Conservation (phyloP, 1,140 invertebrate species). For the Lucilia cuprina region DNA sequence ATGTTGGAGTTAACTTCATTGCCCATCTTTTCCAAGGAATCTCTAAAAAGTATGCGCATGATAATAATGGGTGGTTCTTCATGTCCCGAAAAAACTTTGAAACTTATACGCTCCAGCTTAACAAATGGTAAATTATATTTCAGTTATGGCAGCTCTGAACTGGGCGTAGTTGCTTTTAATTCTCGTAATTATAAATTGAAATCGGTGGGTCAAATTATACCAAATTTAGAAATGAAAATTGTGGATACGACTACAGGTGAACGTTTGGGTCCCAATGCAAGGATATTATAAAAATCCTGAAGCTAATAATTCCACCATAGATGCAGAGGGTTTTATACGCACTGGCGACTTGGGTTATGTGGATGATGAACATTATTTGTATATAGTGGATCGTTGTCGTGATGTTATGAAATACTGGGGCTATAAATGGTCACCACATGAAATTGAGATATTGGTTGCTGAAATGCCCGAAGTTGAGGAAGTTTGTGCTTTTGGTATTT, state of each 20-base stretch:
- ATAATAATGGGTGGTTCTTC: too few species aligned
- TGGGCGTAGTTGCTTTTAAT: too few species aligned
- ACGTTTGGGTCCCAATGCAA: conserved; percentile 46
- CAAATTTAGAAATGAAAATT: conserved; percentile 58
- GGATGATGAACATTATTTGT: conserved; percentile 71
- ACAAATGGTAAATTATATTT: too few species aligned
- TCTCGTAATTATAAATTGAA: conserved; percentile 39
- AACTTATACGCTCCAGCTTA: too few species aligned
- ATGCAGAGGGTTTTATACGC: conserved; percentile 65
- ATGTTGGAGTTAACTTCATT: too few species aligned
- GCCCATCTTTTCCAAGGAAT: too few species aligned
- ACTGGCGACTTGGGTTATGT: conserved; percentile 64
- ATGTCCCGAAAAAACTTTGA: too few species aligned
- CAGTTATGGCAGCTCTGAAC: too few species aligned
- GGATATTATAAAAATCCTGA: conserved; percentile 65
- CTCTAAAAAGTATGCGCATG: too few species aligned
- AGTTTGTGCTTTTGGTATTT: conserved; percentile 51
- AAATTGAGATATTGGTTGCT: conserved; percentile 47
- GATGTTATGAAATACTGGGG: conserved; percentile 76
- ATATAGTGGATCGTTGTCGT: conserved; percentile 75
- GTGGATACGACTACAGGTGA: conserved; percentile 51
- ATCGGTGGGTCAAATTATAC: conserved; percentile 50
- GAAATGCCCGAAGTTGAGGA: conserved; percentile 45
- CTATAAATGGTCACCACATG: conserved; percentile 53
- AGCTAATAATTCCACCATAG: conserved; percentile 66